Conservation (phyloP, 2,113 vertebrate species). For the Coptodon rendalli region DNA sequence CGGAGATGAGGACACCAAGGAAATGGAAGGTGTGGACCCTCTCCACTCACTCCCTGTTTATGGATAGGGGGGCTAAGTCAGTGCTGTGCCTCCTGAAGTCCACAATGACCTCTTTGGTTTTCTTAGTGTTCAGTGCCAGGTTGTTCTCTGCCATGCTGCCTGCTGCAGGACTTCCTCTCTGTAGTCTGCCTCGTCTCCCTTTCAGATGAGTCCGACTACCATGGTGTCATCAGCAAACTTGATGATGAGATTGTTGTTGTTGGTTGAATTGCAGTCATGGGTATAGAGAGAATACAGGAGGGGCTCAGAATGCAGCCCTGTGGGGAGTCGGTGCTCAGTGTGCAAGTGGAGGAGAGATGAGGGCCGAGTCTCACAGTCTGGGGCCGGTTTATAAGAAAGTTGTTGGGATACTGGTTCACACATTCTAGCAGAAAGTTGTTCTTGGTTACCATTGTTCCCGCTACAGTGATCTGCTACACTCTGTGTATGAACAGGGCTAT, state of each 20-base stretch:
- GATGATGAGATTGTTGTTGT: background rate
- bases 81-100: background rate
- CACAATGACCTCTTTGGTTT: background rate
- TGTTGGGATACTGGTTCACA: background rate
- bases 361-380: background rate
- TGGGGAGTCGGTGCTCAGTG: background rate
- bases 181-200: background rate
- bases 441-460: rapidly evolving
- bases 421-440: background rate
- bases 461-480: background rate
- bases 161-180: background rate
- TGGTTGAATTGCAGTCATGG: background rate
- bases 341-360: background rate
- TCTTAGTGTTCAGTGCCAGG: background rate
- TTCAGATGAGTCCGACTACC: background rate
- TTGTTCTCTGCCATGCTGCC: background rate
- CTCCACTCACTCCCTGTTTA: background rate
- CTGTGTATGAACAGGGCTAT: background rate
- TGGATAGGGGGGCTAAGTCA: background rate
- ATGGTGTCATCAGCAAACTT: background rate
- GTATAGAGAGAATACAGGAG: background rate
- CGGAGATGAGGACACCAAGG: background rate
- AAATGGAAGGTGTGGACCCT: background rate
- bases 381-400: background rate
- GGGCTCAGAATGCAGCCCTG: background rate